A percentile compares a stretch with the other conserved stretches of the same genome.
phyloP scores from a whole-genome alignment of 2,113 vertebrate species.

The Meriones unguiculatus region DNA sequence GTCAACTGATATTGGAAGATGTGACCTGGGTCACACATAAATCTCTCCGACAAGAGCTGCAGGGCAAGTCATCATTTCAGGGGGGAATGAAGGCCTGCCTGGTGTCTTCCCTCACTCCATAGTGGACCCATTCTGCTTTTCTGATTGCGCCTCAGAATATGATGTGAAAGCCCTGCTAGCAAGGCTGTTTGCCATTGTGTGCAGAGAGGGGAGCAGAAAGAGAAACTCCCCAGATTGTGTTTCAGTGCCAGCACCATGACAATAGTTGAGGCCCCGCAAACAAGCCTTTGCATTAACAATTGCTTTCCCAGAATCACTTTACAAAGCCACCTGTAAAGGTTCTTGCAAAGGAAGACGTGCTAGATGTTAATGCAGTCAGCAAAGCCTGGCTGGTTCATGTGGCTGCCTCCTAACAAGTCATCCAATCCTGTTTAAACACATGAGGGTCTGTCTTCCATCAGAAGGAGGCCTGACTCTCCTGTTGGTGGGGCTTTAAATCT shows the following conservation, averaged over 20 bases:
- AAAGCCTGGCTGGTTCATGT: not conserved
- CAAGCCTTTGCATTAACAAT: conserved; percentile 71
- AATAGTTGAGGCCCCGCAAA: conserved; percentile 70
- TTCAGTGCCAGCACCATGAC: conserved; percentile 75
- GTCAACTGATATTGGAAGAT: conserved; percentile 90
- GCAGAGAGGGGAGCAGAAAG: conserved; percentile 76
- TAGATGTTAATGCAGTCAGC: not conserved
- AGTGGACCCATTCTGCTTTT: conserved; percentile 88
- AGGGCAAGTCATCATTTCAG: conserved; percentile 93
- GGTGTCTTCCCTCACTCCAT: conserved; percentile 80
- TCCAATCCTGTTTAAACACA: not conserved
- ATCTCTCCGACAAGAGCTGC: conserved; percentile 91
- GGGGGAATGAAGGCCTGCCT: conserved; percentile 88
- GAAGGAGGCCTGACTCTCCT: not conserved
- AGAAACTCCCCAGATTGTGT: conserved; percentile 79
- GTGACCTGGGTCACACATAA: conserved; percentile 93
- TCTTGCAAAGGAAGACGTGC: not conserved
- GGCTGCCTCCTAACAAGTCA: not conserved
- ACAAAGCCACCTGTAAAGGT: not conserved
- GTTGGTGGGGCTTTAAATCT: conserved; percentile 47
- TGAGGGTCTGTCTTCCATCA: not conserved
- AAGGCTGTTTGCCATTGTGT: conserved; percentile 73
- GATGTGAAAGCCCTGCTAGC: conserved; percentile 79
- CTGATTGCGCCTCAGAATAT: conserved; percentile 87
- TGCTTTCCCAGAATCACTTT: conserved; percentile 31